Conservation (phyloP, 2,797 vertebrate genomes). For the Hephaestus fuliginosus region DNA sequence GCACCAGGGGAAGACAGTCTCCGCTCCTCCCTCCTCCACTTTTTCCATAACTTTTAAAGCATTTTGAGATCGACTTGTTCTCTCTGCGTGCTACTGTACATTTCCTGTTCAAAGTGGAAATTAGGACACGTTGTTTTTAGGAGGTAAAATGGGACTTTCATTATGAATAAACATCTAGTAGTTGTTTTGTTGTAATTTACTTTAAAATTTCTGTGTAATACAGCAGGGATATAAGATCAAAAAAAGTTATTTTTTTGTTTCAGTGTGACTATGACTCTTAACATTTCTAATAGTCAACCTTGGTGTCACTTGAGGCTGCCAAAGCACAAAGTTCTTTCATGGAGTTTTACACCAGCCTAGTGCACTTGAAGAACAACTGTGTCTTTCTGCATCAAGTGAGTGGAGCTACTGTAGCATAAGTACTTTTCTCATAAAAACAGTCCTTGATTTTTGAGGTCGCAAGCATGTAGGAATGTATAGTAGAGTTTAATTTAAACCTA, state of each 20-base stretch:
- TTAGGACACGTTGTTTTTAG: conserved; percentile 3
- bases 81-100: conserved; percentile 1
- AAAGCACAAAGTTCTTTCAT: conserved; percentile 2
- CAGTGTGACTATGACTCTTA: not conserved
- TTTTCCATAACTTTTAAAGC: conserved; percentile 25
- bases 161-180: conserved; percentile 12
- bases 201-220: conserved; percentile 2
- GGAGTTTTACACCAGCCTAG: conserved; percentile 11
- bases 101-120: conserved; percentile 11
- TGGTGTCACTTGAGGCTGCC: conserved; percentile 16
- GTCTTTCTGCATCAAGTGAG: not conserved
- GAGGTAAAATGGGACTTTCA: conserved; percentile 3
- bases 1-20: conserved; percentile 19
- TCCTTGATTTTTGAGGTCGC: not conserved
- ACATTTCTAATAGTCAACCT: not conserved
- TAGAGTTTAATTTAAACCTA: not conserved
- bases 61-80: not conserved
- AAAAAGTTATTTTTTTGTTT: conserved; percentile 34
- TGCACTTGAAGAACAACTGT: conserved; percentile 13
- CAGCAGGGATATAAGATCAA: conserved; percentile 11
- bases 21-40: conserved; percentile 5
- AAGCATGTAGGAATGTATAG: not conserved
- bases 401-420: conserved; percentile 4
- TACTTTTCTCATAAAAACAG: conserved; percentile 14
- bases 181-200: conserved; percentile 16